phyloP scores from a whole-genome alignment of 2,113 vertebrate species.

The Mobula birostris region DNA sequence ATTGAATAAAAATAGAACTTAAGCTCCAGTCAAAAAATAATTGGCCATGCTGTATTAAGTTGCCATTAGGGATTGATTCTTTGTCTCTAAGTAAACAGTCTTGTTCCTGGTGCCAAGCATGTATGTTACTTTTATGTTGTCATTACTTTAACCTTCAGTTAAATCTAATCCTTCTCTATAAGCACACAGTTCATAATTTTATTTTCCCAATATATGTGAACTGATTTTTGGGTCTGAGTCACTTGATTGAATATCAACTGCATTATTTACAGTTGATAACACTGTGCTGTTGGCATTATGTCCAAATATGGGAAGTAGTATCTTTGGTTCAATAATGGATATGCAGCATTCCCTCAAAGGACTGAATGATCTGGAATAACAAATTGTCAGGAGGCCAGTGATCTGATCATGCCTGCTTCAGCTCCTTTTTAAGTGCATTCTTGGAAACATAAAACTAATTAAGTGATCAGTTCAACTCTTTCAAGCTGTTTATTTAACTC shows the following conservation, averaged over 20 bases:
- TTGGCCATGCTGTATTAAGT: not conserved
- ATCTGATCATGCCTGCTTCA: not conserved
- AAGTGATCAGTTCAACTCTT: not conserved
- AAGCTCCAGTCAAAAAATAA: not conserved
- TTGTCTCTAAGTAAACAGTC: not conserved
- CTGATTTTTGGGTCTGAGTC: not conserved
- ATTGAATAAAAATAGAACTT: not conserved
- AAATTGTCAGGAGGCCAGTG: not conserved
- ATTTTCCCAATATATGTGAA: not conserved
- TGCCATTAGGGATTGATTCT: not conserved
- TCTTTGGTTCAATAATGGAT: not conserved
- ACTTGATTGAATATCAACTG: not conserved
- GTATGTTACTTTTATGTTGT: not conserved
- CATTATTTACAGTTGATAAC: not conserved
- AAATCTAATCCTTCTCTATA: not conserved
- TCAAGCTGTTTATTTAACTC: not conserved
- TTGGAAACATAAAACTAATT: not conserved
- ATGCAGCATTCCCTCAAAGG: not conserved
- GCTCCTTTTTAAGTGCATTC: not conserved
- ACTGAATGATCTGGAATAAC: not conserved
- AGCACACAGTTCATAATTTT: not conserved
- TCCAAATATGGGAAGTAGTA: not conserved
- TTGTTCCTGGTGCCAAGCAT: not conserved
- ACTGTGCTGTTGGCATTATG: not conserved
- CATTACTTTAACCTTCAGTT: not conserved